These are phyloP conservation scores for Festucalex cinctus DNA, from an alignment of 2,113 vertebrate species.

Conservation along the genomic window DNA sequence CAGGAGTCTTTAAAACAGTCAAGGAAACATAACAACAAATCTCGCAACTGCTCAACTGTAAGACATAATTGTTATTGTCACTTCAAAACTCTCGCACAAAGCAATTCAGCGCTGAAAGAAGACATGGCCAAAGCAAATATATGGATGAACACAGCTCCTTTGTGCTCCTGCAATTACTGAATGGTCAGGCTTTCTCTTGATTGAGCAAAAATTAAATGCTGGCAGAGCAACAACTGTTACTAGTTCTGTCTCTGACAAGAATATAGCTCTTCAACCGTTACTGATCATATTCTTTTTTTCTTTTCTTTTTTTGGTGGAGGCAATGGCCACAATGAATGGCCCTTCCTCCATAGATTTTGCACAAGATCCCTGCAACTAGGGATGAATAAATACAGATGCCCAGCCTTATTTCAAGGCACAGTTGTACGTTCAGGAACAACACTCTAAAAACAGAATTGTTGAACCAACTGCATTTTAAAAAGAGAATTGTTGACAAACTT, in stretches of 20 bases:
- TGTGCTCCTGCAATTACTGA: conserved; percentile 44
- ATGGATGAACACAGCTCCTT: conserved; percentile 32
- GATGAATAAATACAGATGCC: no score
- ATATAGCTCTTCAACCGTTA: conserved; percentile 57
- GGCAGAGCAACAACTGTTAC: conserved; percentile 40
- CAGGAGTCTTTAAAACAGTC: conserved; percentile 65
- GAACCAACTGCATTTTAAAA: no score
- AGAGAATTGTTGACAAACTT: no score
- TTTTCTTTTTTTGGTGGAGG: conserved; percentile 17
- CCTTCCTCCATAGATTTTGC: conserved; percentile 24
- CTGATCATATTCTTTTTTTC: conserved; percentile 57
- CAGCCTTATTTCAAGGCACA: no score
- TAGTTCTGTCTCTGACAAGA: conserved; percentile 25
- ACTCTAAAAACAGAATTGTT: no score
- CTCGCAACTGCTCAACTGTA: conserved; percentile 64
- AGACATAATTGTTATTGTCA: conserved; percentile 62
- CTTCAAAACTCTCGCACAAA: conserved; percentile 44
- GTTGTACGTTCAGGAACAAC: no score
- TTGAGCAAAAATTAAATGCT: conserved; percentile 38
- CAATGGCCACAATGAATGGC: conserved; percentile 24
- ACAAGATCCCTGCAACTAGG: conserved; percentile 16
- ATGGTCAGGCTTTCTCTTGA: conserved; percentile 45
- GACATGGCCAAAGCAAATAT: conserved; percentile 41
- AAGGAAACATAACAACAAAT: conserved; percentile 61
- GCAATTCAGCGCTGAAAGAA: conserved; percentile 46